These are phyloP conservation scores for Neosilurus mollespiculum DNA, from an alignment of 2,797 vertebrate species.

Conservation along the genomic window DNA sequence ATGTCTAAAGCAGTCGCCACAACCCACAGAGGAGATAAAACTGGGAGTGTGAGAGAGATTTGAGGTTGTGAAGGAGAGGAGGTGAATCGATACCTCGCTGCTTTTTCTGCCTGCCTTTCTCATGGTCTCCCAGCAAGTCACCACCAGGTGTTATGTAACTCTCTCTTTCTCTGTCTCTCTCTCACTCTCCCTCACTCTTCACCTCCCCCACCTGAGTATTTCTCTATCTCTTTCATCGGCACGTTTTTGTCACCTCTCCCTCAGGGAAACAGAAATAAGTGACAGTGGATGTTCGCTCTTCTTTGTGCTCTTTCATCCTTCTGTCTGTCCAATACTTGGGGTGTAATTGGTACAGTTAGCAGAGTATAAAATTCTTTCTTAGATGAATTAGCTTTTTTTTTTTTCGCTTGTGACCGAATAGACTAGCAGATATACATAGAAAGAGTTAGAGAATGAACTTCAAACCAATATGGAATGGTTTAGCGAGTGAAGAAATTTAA, in stretches of 20 bases:
- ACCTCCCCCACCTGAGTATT: constrained; percentile 27
- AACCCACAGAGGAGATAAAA: background rate
- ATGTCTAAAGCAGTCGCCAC: background rate
- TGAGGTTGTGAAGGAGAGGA: constrained; percentile 23
- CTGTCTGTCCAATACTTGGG: constrained; percentile 25
- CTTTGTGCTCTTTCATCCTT: constrained; percentile 18
- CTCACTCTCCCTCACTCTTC: constrained; percentile 31
- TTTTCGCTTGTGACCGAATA: background rate
- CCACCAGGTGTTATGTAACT: constrained; percentile 49
- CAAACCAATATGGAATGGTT: no score
- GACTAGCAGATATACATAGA: background rate
- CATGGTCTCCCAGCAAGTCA: constrained; percentile 49
- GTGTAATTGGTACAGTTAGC: constrained; percentile 48
- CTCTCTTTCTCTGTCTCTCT: constrained; percentile 5
- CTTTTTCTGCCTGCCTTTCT: constrained; percentile 44
- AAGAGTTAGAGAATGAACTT: background rate
- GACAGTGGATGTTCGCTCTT: constrained; percentile 31
- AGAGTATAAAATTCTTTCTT: constrained; percentile 45
- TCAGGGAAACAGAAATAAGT: constrained; percentile 46
- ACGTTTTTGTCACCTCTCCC: constrained; percentile 50
- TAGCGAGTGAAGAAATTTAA: no score
- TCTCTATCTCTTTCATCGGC: constrained; percentile 26
- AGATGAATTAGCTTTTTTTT: background rate
- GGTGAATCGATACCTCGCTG: constrained; percentile 32
- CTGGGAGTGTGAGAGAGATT: constrained; percentile 18